Conservation (phyloP, 2,888 invertebrate species). For the Anorthoa munda region DNA sequence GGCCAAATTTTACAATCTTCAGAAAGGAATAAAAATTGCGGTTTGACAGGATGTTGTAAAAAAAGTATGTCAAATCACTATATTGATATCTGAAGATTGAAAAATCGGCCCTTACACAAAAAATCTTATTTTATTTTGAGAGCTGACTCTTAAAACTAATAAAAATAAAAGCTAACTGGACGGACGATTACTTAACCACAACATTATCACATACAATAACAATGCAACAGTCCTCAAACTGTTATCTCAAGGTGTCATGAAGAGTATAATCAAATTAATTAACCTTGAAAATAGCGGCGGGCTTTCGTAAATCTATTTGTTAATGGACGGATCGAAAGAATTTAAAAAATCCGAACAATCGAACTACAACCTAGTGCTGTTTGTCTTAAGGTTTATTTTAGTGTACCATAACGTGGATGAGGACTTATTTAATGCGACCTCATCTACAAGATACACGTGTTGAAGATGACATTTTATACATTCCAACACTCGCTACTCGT, state of each 20-base stretch:
- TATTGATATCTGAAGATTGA: too few relatives aligned
- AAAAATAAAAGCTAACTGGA: slow-evolving; percentile 36
- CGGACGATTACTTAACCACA: slow-evolving; percentile 43
- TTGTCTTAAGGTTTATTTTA: background rate
- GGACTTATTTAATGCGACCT: slow-evolving; percentile 9
- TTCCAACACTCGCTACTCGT: background rate
- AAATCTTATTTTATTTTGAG: slow-evolving; percentile 1
- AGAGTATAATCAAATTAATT: slow-evolving; percentile 36
- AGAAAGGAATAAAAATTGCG: too few relatives aligned
- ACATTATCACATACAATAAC: slow-evolving; percentile 48
- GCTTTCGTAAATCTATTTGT: slow-evolving; percentile 51
- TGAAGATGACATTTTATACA: background rate
- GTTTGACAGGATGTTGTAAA: too few relatives aligned
- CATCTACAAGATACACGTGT: slow-evolving; percentile 29
- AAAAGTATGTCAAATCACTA: too few relatives aligned
- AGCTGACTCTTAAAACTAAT: slow-evolving; percentile 4
- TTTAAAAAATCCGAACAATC: background rate
- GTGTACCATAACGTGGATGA: background rate
- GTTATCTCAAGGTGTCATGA: slow-evolving; percentile 49
- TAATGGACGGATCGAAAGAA: slow-evolving; percentile 67
- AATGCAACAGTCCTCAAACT: slow-evolving; percentile 17
- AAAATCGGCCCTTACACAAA: background rate
- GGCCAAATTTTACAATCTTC: too few relatives aligned
- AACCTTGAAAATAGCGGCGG: slow-evolving; percentile 62
- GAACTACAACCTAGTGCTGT: slow-evolving; percentile 67